Conservation (phyloP, 2,797 vertebrate genomes). For the Aphelocoma californica region DNA sequence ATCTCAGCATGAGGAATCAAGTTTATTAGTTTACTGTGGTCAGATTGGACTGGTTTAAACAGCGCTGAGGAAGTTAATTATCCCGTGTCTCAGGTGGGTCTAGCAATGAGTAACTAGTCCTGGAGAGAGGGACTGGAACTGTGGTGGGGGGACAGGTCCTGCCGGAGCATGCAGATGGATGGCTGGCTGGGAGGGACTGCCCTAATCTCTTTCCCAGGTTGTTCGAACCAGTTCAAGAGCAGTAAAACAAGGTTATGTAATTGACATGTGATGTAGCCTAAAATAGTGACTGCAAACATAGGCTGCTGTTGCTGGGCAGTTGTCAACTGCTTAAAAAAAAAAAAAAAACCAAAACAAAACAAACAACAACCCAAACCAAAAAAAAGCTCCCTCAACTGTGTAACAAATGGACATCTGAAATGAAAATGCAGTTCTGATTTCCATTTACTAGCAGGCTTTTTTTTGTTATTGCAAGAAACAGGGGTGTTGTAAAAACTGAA, state of each 20-base stretch:
- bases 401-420: slow-evolving; percentile 66
- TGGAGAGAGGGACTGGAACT: slow-evolving; percentile 19
- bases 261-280: slow-evolving; percentile 97
- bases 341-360: slow-evolving; percentile 66
- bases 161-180: background rate
- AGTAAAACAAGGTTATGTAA: slow-evolving; percentile 99
- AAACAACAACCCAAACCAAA: background rate
- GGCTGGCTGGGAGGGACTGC: slow-evolving; percentile 63
- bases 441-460: background rate
- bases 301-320: slow-evolving; percentile 94
- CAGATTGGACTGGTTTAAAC: slow-evolving; percentile 72
- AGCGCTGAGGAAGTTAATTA: slow-evolving; percentile 74
- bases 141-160: background rate
- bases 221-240: slow-evolving; percentile 97
- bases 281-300: slow-evolving; percentile 97
- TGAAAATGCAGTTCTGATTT: slow-evolving; percentile 36
- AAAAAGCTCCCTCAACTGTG: background rate
- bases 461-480: background rate
- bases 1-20: slow-evolving; percentile 15
- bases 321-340: slow-evolving; percentile 82
- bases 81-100: slow-evolving; percentile 62
- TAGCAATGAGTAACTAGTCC: slow-evolving; percentile 76
- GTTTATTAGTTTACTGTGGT: slow-evolving; percentile 54
- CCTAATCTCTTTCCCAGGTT: slow-evolving; percentile 91
- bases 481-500: background rate